Percentiles rank a stretch among this genome's conserved stretches.
These are phyloP conservation scores for Catharus bicknelli DNA, from an alignment of 2,113 vertebrate genomes.

Conservation along the genomic window DNA sequence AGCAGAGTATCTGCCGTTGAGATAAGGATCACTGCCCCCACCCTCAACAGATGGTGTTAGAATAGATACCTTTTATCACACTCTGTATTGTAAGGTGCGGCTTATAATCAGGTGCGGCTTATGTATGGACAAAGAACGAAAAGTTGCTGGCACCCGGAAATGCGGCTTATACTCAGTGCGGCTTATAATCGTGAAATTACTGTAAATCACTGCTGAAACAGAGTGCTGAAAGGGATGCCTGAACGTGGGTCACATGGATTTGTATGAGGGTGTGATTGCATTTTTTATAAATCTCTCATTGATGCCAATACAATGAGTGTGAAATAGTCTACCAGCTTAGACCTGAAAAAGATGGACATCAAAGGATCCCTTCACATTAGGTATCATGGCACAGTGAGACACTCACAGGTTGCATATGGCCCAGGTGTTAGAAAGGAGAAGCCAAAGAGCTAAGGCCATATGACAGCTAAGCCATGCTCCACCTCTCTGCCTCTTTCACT, in stretches of 20 bases:
- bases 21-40: no score
- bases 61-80: no score
- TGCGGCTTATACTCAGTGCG: no score
- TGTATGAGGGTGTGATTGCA: neutral
- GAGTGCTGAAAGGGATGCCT: neutral
- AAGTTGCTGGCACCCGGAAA: no score
- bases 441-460: neutral
- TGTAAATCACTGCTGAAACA: neutral
- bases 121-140: no score
- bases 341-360: neutral
- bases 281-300: neutral
- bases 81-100: no score
- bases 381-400: fast-evolving
- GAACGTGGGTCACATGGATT: neutral
- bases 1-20: no score
- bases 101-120: no score
- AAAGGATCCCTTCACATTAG: neutral
- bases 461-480: neutral
- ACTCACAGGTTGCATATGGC: neutral
- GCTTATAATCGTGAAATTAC: no score
- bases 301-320: neutral
- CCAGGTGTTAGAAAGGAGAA: neutral
- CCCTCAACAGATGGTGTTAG: no score
- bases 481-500: neutral
- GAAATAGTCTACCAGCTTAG: neutral